A percentile compares a stretch with the other conserved stretches of the same genome.
Conservation (phyloP, 2,113 vertebrate genomes). For the Caracal caracal region DNA sequence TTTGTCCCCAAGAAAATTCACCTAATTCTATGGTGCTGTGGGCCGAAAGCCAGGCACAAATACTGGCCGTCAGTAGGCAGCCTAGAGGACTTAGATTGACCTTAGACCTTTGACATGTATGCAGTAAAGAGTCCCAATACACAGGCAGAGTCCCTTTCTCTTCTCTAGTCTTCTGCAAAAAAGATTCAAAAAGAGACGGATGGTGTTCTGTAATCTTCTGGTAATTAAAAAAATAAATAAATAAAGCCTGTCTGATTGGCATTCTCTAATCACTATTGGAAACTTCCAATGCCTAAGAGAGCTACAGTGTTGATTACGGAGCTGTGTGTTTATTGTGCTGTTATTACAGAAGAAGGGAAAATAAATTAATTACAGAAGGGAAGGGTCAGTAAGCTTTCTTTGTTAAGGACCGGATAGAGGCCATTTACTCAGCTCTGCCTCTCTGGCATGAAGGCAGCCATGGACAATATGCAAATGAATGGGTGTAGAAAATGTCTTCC, state of each 20-base stretch:
- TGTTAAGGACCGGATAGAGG: neutral
- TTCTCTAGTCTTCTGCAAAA: neutral
- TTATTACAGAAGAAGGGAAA: conserved; percentile 15
- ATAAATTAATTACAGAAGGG: neutral
- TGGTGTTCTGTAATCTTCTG: neutral
- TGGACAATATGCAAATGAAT: neutral
- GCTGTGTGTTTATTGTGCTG: neutral
- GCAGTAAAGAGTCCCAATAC: neutral
- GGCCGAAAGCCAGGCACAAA: neutral
- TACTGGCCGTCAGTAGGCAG: neutral
- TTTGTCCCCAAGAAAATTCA: neutral
- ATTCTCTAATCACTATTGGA: neutral
- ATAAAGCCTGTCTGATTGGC: neutral
- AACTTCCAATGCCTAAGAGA: neutral
- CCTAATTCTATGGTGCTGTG: neutral
- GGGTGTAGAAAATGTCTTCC: neutral
- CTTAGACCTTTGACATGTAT: neutral
- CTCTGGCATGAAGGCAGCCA: neutral
- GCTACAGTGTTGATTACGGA: neutral
- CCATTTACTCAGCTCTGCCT: neutral
- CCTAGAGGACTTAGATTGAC: neutral
- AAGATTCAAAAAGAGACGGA: neutral
- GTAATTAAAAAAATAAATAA: neutral
- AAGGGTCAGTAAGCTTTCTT: neutral
- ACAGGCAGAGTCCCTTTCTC: neutral